These are phyloP conservation scores for Nycticebus coucang DNA, from an alignment of 2,113 vertebrate genomes.

Conservation along the genomic window DNA sequence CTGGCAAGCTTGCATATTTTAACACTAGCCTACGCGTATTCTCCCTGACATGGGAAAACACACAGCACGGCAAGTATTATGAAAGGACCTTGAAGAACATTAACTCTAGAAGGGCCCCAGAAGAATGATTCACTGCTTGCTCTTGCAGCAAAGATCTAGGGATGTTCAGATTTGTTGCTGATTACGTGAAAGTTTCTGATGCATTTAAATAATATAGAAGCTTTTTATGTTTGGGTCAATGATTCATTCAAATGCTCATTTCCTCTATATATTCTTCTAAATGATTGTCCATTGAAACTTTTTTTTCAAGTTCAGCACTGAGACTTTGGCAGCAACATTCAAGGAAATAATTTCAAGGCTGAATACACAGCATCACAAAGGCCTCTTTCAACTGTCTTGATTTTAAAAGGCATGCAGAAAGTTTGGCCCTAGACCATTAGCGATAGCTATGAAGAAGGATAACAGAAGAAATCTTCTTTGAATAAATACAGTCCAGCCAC, in stretches of 20 bases:
- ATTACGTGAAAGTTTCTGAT: slow-evolving; percentile 22
- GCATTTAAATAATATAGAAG: not conserved
- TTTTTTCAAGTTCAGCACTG: not conserved
- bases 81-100: slow-evolving; percentile 13
- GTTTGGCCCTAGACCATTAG: not conserved
- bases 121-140: not conserved
- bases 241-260: slow-evolving; percentile 55
- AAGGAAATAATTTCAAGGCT: slow-evolving; percentile 48
- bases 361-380: slow-evolving; percentile 24
- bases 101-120: not conserved
- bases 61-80: not conserved
- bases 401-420: slow-evolving; percentile 33
- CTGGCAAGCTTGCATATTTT: not conserved
- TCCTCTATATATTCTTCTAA: slow-evolving; percentile 49
- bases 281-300: slow-evolving; percentile 22
- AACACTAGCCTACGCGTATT: not conserved
- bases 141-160: slow-evolving; percentile 35
- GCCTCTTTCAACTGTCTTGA: not conserved
- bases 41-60: not conserved
- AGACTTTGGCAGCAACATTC: not conserved
- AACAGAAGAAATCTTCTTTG: slow-evolving; percentile 3
- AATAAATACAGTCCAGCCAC: not conserved
- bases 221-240: slow-evolving; percentile 33
- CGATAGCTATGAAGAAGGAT: slow-evolving; percentile 32
- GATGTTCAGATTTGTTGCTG: not conserved